These are phyloP conservation scores for Dromococcyx pavoninus DNA, from an alignment of 2,797 vertebrate species.

Conservation along the genomic window DNA sequence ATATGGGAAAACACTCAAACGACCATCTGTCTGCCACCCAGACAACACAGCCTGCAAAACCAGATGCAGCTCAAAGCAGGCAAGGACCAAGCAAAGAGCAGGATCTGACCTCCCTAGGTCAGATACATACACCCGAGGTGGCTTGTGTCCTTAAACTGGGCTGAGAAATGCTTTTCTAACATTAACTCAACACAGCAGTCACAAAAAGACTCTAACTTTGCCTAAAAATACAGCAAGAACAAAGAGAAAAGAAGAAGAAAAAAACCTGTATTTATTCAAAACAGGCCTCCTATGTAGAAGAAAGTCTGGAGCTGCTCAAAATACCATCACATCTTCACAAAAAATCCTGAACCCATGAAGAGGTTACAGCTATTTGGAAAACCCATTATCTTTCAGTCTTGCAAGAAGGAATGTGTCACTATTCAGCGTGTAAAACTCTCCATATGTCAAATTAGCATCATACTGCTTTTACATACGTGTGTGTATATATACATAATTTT, in stretches of 20 bases:
- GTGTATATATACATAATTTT: background rate
- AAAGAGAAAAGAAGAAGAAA: background rate
- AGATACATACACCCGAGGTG: rapidly evolving
- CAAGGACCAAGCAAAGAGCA: background rate
- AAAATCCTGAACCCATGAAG: background rate
- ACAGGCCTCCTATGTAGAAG: background rate
- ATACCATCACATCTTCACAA: background rate
- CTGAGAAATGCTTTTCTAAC: background rate
- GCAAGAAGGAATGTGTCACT: background rate
- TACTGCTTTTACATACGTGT: background rate
- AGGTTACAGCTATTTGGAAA: background rate
- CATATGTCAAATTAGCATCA: background rate
- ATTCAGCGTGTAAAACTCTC: background rate
- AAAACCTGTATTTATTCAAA: background rate
- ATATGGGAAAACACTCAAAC: background rate
- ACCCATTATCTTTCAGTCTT: background rate
- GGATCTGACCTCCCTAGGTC: background rate
- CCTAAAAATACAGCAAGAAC: background rate
- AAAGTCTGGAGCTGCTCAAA: background rate
- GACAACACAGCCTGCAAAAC: background rate
- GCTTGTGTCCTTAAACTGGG: background rate
- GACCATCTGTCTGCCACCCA: background rate
- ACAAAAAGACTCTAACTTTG: rapidly evolving
- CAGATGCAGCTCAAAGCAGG: background rate
- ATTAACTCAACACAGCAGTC: background rate